These are phyloP conservation scores for Xanthia icteritia DNA, from an alignment of 2,888 invertebrate genomes.

Conservation along the genomic window DNA sequence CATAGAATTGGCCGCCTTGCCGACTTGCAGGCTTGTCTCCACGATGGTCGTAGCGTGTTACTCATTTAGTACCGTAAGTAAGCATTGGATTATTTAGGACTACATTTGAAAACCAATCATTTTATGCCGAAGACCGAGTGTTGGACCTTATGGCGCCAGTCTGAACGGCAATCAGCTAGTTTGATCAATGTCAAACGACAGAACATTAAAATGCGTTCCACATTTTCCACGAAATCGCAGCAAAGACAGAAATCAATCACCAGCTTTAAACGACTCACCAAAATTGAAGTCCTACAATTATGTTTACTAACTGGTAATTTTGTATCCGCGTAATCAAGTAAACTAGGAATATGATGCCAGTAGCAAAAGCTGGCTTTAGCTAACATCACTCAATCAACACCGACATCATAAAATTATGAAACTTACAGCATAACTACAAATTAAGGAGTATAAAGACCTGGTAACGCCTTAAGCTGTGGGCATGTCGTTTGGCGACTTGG, in stretches of 20 bases:
- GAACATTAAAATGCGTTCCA: slow-evolving; percentile 14
- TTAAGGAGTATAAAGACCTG: slow-evolving; percentile 52
- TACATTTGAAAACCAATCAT: background rate
- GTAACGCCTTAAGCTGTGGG: slow-evolving; percentile 48
- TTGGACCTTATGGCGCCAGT: background rate
- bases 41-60: slow-evolving; percentile 11
- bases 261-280: background rate
- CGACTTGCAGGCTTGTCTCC: slow-evolving; percentile 26
- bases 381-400: slow-evolving; percentile 44
- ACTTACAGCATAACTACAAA: slow-evolving; percentile 33
- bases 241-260: slow-evolving; percentile 29
- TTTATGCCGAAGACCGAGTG: background rate
- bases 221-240: background rate
- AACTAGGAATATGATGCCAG: background rate
- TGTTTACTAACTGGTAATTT: background rate
- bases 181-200: slow-evolving; percentile 7
- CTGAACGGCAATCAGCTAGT: slow-evolving; percentile 13
- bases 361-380: background rate
- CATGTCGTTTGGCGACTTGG: slow-evolving; percentile 62
- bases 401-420: slow-evolving; percentile 37
- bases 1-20: slow-evolving; percentile 46
- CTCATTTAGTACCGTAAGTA: slow-evolving; percentile 28
- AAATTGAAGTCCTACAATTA: background rate
- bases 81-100: background rate
- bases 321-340: background rate